Conservation (phyloP, 2,888 invertebrate genomes). For the Anoplius nigerrimus region DNA sequence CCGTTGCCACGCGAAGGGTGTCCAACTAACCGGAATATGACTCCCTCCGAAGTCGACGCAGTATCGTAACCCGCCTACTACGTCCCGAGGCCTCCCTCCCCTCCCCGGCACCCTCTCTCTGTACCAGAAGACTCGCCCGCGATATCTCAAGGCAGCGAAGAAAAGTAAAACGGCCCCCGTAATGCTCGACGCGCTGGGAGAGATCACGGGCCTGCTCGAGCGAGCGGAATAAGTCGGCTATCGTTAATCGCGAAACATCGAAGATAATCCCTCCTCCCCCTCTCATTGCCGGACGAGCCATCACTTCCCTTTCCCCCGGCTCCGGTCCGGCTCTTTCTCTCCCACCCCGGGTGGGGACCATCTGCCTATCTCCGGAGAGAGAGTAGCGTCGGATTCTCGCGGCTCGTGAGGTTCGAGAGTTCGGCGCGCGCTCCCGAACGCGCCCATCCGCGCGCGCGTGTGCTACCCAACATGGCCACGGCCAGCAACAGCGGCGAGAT, state of each 20-base stretch:
- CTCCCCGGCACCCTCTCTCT: too few species aligned
- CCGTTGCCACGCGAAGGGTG: background rate
- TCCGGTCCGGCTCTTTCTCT: background rate
- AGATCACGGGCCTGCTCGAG: too few species aligned
- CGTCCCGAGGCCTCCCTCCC: too few species aligned
- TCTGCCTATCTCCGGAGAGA: background rate
- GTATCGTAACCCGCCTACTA: too few species aligned
- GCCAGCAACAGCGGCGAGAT: slow-evolving; percentile 50
- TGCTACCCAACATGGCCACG: slow-evolving; percentile 67
- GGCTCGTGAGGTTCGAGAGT: slow-evolving; percentile 15
- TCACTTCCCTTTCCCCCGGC: background rate
- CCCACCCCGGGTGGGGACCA: background rate
- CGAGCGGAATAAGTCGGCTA: too few species aligned
- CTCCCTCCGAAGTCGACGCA: too few species aligned
- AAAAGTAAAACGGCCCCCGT: too few species aligned
- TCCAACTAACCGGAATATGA: background rate
- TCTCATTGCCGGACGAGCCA: background rate
- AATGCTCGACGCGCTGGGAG: too few species aligned
- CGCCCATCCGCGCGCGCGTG: slow-evolving; percentile 54
- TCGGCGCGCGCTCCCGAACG: slow-evolving; percentile 43
- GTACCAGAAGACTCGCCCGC: too few species aligned
- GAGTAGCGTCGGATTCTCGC: background rate
- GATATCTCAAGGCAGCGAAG: too few species aligned
- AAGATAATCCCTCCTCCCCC: background rate
- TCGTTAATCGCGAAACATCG: too few species aligned